Percentiles rank a stretch among this genome's conserved stretches.
Evolutionary conservation across 2,888 invertebrate genomes (phyloP).

Genomic region (Axea sp.): DNA sequence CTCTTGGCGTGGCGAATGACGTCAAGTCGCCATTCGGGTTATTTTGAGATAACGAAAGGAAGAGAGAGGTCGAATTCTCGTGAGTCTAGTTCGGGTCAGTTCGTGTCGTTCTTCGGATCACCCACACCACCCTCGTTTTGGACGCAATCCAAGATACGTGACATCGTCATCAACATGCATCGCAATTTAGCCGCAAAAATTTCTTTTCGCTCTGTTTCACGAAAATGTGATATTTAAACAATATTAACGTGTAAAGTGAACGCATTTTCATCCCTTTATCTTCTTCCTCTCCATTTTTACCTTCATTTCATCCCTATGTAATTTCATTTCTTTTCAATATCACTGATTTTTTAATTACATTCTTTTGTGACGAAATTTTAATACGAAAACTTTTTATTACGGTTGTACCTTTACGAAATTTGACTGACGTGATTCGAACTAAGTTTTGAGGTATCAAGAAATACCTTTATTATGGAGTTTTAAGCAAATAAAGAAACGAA

Average conservation of each 20-base stretch:
- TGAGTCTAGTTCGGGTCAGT: slow-evolving; percentile 66
- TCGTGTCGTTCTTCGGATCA: slow-evolving; percentile 61
- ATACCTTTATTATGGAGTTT: slow-evolving; percentile 33
- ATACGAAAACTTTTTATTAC: too few relatives aligned
- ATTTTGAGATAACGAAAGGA: slow-evolving; percentile 62
- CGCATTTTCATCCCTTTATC: too few relatives aligned
- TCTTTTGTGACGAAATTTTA: too few relatives aligned
- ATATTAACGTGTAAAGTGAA: too few relatives aligned
- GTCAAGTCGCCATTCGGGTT: slow-evolving; percentile 58
- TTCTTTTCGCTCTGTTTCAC: slow-evolving; percentile 26
- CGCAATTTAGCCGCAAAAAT: slow-evolving; percentile 40
- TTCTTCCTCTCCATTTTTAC: too few relatives aligned
- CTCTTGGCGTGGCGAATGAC: slow-evolving; percentile 53
- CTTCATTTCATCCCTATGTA: too few relatives aligned
- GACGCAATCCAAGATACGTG: slow-evolving; percentile 55
- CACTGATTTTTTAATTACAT: too few relatives aligned
- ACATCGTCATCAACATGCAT: slow-evolving; percentile 57
- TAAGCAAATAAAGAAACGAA: slow-evolving; percentile 38
- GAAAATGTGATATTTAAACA: too few relatives aligned
- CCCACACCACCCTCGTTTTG: slow-evolving; percentile 61
- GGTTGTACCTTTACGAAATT: too few relatives aligned
- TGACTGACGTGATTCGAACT: too few relatives aligned
- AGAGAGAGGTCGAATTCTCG: slow-evolving; percentile 65
- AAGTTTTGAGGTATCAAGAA: too few relatives aligned
- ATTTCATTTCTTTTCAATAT: too few relatives aligned